phyloP scores from a whole-genome alignment of 2,888 invertebrate species.

The Drosophila crucigera region DNA sequence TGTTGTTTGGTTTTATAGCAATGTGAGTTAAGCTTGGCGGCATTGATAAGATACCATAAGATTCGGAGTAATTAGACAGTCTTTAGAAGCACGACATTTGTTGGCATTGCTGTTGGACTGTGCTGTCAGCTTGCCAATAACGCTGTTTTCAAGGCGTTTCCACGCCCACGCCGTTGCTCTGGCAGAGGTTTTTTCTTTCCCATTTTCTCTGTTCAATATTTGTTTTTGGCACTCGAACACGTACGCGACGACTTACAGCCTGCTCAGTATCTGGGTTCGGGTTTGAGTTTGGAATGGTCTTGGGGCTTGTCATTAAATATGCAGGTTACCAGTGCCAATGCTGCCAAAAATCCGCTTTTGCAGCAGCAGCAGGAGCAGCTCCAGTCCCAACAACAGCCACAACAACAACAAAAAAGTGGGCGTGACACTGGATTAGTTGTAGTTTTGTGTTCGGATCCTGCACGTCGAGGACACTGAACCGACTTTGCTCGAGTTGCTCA shows the following conservation, averaged over 20 bases:
- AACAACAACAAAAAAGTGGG: slow-evolving; percentile 7
- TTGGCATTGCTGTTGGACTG: slow-evolving; percentile 39
- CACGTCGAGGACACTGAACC: slow-evolving; percentile 43
- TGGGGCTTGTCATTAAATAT: slow-evolving; percentile 79
- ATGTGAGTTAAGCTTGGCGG: background rate
- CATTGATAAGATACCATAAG: slow-evolving; percentile 41
- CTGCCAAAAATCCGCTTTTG: slow-evolving; percentile 72
- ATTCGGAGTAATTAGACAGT: slow-evolving; percentile 54
- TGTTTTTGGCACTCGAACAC: slow-evolving; percentile 78
- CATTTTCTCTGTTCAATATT: slow-evolving; percentile 15
- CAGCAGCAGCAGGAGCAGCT: slow-evolving; percentile 33
- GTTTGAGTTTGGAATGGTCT: slow-evolving; percentile 1
- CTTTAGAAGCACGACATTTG: slow-evolving; percentile 6
- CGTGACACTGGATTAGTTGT: slow-evolving; percentile 74
- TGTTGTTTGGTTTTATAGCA: slow-evolving; percentile 26
- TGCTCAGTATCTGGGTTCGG: background rate
- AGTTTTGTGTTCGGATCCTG: slow-evolving; percentile 56
- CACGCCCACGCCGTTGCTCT: slow-evolving; percentile 21
- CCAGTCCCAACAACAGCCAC: background rate
- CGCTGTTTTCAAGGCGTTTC: slow-evolving; percentile 20
- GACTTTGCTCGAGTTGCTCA: slow-evolving; percentile 17
- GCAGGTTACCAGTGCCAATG: slow-evolving; percentile 82
- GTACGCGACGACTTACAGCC: slow-evolving; percentile 45
- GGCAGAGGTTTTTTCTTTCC: slow-evolving; percentile 35
- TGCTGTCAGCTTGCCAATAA: slow-evolving; percentile 64